Base-by-base conservation (phyloP, 2,888 invertebrate genomes). In the Watsonalla cultraria region DNA sequence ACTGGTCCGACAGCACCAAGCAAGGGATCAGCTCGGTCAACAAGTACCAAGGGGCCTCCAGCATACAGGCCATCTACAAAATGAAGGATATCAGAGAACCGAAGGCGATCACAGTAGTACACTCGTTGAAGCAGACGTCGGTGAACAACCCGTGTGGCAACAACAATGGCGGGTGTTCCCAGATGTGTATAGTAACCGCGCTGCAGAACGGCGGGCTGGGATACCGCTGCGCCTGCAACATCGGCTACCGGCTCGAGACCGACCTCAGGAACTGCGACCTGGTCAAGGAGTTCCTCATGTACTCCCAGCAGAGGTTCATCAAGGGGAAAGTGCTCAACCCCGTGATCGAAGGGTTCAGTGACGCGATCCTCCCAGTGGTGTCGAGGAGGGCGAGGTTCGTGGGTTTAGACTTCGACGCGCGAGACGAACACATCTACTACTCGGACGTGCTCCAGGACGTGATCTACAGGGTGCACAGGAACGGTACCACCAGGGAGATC, bases 401-500 rank as follows among this genome's bases (percentile, higher is more conserved):
- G 0, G 99, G 98, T 0, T 85, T 99, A 45, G 99, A 99, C 78
- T 99, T 97, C 75, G 98, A 99, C 80, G 95, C 97, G 0, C 91
- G 95, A 51, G 96, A 97, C 65, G 94, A 96, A 70, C 96, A 96
- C 70, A 97, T 99, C 63, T 99, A 99, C 83, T 99, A 98, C 83
- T 99, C 99, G 0, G 99, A 99, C 78, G 98, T 99, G 0, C 92
- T 98, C 15, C 96, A 98, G 85, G 97, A 98, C 80, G 98, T 98
- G 0, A 98, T 98, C 62, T 97, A 97, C 80, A 89, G 95, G 24
- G 95, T 96, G 0, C 95, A 95, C 68, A 92, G 95, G 58, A 96
- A 95, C 68, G 96, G 96, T 48, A 94, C 95, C 0, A 93, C 95
- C 0, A 93, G 95, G 34, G 97, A 97, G 84, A 97, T 97, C 54